Conservation (phyloP, 2,888 invertebrate genomes). For the Scaptomyza parva region DNA sequence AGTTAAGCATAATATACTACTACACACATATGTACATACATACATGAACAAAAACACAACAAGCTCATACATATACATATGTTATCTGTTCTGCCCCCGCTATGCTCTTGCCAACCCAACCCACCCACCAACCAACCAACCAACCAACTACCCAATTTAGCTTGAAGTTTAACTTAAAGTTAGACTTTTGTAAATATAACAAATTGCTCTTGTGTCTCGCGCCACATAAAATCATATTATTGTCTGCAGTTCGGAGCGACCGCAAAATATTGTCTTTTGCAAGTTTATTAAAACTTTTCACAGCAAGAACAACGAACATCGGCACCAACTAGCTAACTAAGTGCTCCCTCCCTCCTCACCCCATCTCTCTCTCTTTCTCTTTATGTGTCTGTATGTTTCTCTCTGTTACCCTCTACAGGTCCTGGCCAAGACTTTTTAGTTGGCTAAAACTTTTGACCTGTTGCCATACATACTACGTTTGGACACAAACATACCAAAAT, state of each 20-base stretch:
- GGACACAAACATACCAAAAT: constrained; percentile 10
- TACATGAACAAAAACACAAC: neutral
- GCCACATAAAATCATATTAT: constrained; percentile 71
- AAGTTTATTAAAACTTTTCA: constrained; percentile 72
- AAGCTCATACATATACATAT: constrained; percentile 1
- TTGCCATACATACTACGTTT: constrained; percentile 50
- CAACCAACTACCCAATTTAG: constrained; percentile 11
- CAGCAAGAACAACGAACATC: constrained; percentile 26
- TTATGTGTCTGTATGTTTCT: too few species aligned
- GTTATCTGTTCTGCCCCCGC: constrained; percentile 9
- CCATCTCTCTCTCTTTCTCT: neutral
- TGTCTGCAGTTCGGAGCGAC: constrained; percentile 54
- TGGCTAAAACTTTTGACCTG: constrained; percentile 66
- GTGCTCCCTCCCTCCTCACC: constrained; percentile 11
- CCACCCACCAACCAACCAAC: neutral
- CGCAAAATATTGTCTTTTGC: constrained; percentile 68
- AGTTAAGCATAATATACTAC: constrained; percentile 37
- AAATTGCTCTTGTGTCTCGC: constrained; percentile 63
- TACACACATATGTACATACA: constrained; percentile 1
- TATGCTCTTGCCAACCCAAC: neutral
- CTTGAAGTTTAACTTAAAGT: constrained; percentile 19
- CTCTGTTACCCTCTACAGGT: neutral
- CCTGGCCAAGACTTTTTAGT: constrained; percentile 49
- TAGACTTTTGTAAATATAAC: constrained; percentile 49
- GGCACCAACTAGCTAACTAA: constrained; percentile 48